phyloP scores from a whole-genome alignment of 2,888 invertebrate species.

The Orthosia cruda region DNA sequence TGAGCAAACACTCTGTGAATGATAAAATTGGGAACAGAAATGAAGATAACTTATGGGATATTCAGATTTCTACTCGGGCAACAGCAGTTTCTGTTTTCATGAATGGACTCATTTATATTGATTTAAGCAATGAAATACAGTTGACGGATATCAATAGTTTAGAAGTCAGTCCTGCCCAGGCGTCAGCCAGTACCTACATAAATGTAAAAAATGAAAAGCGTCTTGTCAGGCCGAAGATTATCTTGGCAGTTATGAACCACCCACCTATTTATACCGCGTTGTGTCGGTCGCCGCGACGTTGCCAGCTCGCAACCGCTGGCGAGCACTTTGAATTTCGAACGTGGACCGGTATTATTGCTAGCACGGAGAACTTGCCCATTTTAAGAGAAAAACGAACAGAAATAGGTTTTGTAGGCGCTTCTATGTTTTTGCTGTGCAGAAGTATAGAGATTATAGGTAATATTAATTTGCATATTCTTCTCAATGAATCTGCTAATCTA shows the following conservation, averaged over 20 bases:
- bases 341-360: constrained; percentile 63
- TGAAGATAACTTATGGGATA: neutral
- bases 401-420: constrained; percentile 1
- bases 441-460: too few species aligned
- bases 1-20: constrained; percentile 5
- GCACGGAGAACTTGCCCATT: constrained; percentile 41
- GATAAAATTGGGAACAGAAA: constrained; percentile 15
- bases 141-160: constrained; percentile 29
- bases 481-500: neutral
- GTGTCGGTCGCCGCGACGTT: constrained; percentile 72
- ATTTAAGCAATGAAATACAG: constrained; percentile 18
- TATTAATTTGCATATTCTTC: neutral
- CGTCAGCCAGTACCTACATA: constrained; percentile 39
- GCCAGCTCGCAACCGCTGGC: constrained; percentile 70
- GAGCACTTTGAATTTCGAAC: constrained; percentile 70
- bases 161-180: constrained; percentile 27
- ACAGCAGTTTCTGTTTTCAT: constrained; percentile 4
- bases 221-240: constrained; percentile 73
- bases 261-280: constrained; percentile 74
- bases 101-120: constrained; percentile 32
- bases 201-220: constrained; percentile 67
- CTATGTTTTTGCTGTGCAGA: neutral
- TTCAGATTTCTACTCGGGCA: constrained; percentile 3
- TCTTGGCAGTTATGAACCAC: constrained; percentile 72
- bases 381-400: constrained; percentile 34